phyloP scores from a whole-genome alignment of 2,888 invertebrate species.

The Eupsilia transversa region DNA sequence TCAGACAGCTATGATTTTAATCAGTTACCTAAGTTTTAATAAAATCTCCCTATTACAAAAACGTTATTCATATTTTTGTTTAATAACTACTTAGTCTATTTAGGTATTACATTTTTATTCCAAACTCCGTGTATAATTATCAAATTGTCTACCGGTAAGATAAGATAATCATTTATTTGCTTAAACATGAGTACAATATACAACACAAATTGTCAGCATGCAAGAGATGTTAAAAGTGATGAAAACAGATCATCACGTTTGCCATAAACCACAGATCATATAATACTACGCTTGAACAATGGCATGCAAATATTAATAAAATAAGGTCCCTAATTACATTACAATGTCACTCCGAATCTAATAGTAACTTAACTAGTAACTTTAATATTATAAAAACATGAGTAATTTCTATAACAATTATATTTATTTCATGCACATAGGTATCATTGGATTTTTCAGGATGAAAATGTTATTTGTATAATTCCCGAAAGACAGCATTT shows the following conservation, averaged over 20 bases:
- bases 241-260: too few relatives aligned
- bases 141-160: too few relatives aligned
- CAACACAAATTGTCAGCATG: too few relatives aligned
- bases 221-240: too few relatives aligned
- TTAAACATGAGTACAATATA: too few relatives aligned
- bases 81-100: background rate
- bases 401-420: background rate
- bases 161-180: too few relatives aligned
- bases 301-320: too few relatives aligned
- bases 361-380: too few relatives aligned
- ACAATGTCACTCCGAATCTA: too few relatives aligned
- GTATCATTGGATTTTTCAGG: background rate
- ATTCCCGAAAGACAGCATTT: background rate
- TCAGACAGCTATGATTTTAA: background rate
- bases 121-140: background rate
- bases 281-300: too few relatives aligned
- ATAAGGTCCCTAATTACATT: too few relatives aligned
- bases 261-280: too few relatives aligned
- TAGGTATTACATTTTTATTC: background rate
- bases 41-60: background rate
- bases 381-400: background rate
- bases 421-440: background rate
- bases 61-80: background rate
- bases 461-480: background rate
- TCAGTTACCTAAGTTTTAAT: background rate